Evolutionary conservation across 2,888 invertebrate genomes (phyloP).

Genomic region (Oxycera nigricornis): DNA sequence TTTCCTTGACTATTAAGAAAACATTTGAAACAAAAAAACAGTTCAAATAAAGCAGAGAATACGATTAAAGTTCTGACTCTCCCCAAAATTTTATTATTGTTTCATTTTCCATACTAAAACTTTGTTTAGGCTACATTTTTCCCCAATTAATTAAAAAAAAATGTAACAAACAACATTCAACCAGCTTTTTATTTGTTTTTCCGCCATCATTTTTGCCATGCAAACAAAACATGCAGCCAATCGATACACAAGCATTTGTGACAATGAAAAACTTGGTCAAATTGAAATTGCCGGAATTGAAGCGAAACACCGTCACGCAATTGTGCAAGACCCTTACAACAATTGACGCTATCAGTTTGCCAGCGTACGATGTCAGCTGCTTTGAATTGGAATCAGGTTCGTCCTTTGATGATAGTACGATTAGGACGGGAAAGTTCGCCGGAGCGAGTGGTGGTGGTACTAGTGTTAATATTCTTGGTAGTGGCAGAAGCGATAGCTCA

Average conservation of each 20-base stretch:
- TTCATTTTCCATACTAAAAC: too few relatives aligned
- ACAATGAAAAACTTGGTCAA: constrained; percentile 58
- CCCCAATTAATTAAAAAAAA: too few relatives aligned
- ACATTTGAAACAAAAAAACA: too few relatives aligned
- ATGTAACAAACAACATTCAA: background rate
- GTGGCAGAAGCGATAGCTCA: background rate
- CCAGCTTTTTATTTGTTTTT: background rate
- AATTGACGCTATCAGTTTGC: constrained; percentile 60
- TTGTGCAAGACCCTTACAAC: constrained; percentile 58
- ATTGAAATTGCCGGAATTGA: constrained; percentile 58
- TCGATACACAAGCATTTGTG: constrained; percentile 60
- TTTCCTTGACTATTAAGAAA: too few relatives aligned
- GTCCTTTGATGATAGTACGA: constrained; percentile 59
- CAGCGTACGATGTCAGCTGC: constrained; percentile 59
- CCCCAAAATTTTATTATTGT: too few relatives aligned
- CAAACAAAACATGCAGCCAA: constrained; percentile 54
- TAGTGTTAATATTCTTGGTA: background rate
- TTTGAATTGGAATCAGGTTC: constrained; percentile 58
- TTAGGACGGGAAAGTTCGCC: constrained; percentile 40
- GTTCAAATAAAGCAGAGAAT: too few relatives aligned
- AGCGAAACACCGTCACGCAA: constrained; percentile 54
- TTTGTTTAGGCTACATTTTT: too few relatives aligned
- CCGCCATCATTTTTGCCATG: background rate
- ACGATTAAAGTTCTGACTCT: too few relatives aligned
- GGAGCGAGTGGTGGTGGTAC: background rate